phyloP scores from a whole-genome alignment of 2,888 invertebrate species.

The Thecocarcelia acutangulata region DNA sequence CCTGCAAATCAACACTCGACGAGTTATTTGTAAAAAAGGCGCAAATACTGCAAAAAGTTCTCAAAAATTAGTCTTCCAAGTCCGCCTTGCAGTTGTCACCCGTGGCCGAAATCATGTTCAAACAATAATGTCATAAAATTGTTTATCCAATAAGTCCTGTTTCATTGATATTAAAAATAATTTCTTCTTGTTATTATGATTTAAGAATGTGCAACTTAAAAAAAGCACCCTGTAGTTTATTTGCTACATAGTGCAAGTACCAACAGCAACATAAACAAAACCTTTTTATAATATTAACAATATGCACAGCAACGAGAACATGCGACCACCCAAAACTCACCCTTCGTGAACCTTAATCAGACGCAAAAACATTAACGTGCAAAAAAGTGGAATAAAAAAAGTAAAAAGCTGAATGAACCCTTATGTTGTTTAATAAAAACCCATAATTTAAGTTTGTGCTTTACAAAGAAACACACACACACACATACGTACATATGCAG shows the following conservation, averaged over 20 bases:
- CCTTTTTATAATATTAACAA: slow-evolving; percentile 78
- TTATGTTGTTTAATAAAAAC: slow-evolving; percentile 75
- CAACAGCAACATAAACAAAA: slow-evolving; percentile 22
- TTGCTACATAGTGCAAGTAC: slow-evolving; percentile 51
- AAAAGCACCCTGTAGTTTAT: slow-evolving; percentile 63
- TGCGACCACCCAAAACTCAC: slow-evolving; percentile 27
- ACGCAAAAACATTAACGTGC: slow-evolving; percentile 79
- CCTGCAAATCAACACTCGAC: no score
- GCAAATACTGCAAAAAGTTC: no score
- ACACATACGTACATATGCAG: slow-evolving; percentile 46
- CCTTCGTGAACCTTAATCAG: slow-evolving; percentile 73
- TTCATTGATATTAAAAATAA: no score
- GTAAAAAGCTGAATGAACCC: slow-evolving; percentile 72
- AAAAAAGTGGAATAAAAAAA: slow-evolving; percentile 45
- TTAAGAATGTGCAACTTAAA: no score
- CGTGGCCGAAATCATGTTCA: no score
- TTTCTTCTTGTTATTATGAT: no score
- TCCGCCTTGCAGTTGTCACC: no score
- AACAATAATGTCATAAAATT: no score
- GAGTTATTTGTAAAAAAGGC: no score
- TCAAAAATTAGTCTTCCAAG: no score
- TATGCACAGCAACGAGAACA: slow-evolving; percentile 72
- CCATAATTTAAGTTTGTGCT: slow-evolving; percentile 54
- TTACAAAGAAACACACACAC: slow-evolving; percentile 68
- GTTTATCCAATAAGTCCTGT: no score